These are phyloP conservation scores for Agapostemon virescens DNA, from an alignment of 2,888 invertebrate genomes.

Conservation along the genomic window DNA sequence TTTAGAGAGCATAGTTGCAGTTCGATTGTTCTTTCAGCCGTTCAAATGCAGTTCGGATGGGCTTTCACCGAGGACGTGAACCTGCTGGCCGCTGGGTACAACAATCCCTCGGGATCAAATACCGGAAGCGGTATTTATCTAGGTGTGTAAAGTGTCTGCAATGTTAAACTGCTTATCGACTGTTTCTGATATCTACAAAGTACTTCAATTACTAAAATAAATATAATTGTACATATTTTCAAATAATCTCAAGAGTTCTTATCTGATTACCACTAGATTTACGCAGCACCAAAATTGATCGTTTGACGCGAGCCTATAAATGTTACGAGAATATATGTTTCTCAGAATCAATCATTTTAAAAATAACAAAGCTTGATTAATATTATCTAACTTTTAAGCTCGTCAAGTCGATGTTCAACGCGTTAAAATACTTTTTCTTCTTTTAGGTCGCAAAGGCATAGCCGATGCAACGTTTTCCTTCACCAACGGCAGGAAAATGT, in stretches of 20 bases:
- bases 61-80: constrained; percentile 81
- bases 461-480: constrained; percentile 59
- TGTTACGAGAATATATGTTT: too few relatives aligned
- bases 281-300: too few relatives aligned
- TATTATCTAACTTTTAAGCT: background rate
- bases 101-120: constrained; percentile 74
- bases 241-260: too few relatives aligned
- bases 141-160: constrained; percentile 56
- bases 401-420: background rate
- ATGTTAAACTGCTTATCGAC: too few relatives aligned
- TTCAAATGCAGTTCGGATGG: constrained; percentile 81
- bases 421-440: background rate
- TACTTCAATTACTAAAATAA: too few relatives aligned
- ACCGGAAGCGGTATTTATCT: constrained; percentile 82
- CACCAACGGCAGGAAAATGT: constrained; percentile 44
- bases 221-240: too few relatives aligned
- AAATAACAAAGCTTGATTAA: too few relatives aligned
- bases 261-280: too few relatives aligned
- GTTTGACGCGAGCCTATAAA: too few relatives aligned
- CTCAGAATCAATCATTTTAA: too few relatives aligned
- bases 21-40: constrained; percentile 65
- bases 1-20: background rate
- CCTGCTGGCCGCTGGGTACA: constrained; percentile 81
- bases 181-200: too few relatives aligned
- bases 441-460: constrained; percentile 73